phyloP scores from a whole-genome alignment of 2,888 invertebrate genomes.

The Metopia argyrocephala region DNA sequence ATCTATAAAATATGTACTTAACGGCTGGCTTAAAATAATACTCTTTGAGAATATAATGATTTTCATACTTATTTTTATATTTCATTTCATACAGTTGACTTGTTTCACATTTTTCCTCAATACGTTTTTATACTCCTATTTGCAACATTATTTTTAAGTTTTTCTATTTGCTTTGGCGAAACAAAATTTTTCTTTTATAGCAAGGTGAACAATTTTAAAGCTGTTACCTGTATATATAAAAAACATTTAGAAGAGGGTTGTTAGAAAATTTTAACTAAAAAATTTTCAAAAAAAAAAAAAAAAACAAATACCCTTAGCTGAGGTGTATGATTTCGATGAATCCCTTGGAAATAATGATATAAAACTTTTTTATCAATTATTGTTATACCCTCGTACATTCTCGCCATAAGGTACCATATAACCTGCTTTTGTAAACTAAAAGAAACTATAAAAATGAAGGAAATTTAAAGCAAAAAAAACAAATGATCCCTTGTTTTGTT shows the following conservation, averaged over 20 bases:
- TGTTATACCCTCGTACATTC: constrained; percentile 4
- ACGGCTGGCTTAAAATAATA: constrained; percentile 25
- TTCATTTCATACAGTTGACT: constrained; percentile 49
- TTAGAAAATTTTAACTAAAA: neutral
- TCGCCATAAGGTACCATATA: neutral
- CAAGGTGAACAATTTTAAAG: neutral
- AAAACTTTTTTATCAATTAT: neutral
- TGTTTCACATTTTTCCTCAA: too few relatives aligned
- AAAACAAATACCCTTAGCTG: too few relatives aligned
- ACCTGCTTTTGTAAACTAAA: neutral
- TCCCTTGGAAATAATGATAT: neutral
- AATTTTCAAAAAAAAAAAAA: too few relatives aligned
- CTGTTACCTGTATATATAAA: neutral
- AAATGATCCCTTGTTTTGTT: constrained; percentile 10
- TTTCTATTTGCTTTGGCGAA: neutral
- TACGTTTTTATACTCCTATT: constrained; percentile 31
- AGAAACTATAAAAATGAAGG: neutral
- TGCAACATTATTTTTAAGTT: constrained; percentile 38
- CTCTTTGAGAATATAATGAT: too few relatives aligned
- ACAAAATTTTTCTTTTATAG: neutral
- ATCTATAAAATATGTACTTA: constrained; percentile 22
- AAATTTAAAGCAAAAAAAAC: constrained; percentile 7
- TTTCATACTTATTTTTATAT: constrained; percentile 36
- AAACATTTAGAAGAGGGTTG: constrained; percentile 5
- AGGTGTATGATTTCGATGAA: neutral